Conservation (phyloP, 2,888 invertebrate genomes). For the Cryptocephalus moraei region DNA sequence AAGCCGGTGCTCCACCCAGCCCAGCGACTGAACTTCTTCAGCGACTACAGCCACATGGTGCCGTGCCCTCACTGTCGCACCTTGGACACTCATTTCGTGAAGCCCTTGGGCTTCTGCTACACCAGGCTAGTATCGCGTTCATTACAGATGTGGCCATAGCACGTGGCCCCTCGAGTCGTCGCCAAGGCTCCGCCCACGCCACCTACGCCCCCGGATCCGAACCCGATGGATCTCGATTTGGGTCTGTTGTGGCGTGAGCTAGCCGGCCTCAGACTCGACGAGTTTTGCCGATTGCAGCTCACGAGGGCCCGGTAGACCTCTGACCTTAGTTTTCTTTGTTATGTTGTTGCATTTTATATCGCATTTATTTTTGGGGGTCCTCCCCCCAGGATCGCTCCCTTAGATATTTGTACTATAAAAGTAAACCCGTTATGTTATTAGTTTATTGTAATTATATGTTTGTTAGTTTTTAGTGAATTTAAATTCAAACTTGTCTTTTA, state of each 20-base stretch:
- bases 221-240: conserved; percentile 34
- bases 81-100: conserved; percentile 90
- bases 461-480: conserved; percentile 39
- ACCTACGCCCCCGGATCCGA: conserved; percentile 22
- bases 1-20: conserved; percentile 79
- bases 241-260: conserved; percentile 39
- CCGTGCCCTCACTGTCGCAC: conserved; percentile 87
- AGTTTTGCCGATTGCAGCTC: conserved; percentile 38
- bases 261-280: conserved; percentile 38
- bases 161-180: conserved; percentile 52
- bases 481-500: conserved; percentile 24
- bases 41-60: conserved; percentile 87
- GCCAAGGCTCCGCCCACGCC: conserved; percentile 27
- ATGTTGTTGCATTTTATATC: conserved; percentile 38
- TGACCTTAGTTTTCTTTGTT: conserved; percentile 30
- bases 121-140: conserved; percentile 51
- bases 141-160: conserved; percentile 80
- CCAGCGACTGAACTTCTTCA: conserved; percentile 82
- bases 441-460: conserved; percentile 36
- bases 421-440: conserved; percentile 35
- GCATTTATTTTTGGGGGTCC: conserved; percentile 28
- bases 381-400: conserved; percentile 9
- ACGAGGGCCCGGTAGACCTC: conserved; percentile 35
- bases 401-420: conserved; percentile 28
- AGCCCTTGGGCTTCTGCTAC: conserved; percentile 77